A percentile compares a stretch with the other conserved stretches of the same genome.
Conservation (phyloP, 2,888 invertebrate genomes). For the Lagria hirta region DNA sequence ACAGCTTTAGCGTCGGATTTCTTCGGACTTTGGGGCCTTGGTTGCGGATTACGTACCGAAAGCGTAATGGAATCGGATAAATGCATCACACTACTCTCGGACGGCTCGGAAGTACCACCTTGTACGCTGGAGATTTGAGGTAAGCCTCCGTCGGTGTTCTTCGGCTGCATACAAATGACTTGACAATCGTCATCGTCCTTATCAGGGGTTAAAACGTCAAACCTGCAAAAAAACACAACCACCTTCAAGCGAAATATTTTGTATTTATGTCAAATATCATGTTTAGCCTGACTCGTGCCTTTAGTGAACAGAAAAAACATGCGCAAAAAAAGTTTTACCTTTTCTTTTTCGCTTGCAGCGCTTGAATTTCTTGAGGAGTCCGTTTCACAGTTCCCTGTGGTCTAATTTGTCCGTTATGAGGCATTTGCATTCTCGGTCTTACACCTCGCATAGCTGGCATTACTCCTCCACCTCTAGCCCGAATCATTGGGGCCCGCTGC, state of each 20-base stretch:
- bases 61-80: slow-evolving; percentile 74
- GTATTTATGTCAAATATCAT: no score
- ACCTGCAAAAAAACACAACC: no score
- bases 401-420: slow-evolving; percentile 33
- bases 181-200: slow-evolving; percentile 76
- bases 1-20: slow-evolving; percentile 74
- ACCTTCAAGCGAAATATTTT: no score
- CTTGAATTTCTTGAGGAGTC: slow-evolving; percentile 49
- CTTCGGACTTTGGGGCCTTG: slow-evolving; percentile 50
- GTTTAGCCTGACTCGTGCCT: no score
- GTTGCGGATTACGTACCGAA: slow-evolving; percentile 59
- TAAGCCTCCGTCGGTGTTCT: slow-evolving; percentile 64
- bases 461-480: slow-evolving; percentile 39
- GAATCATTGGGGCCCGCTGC: slow-evolving; percentile 35
- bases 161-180: slow-evolving; percentile 72
- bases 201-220: slow-evolving; percentile 67
- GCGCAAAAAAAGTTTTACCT: no score
- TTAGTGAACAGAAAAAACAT: no score
- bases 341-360: slow-evolving; percentile 54
- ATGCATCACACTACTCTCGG: slow-evolving; percentile 62
- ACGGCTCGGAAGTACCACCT: slow-evolving; percentile 47
- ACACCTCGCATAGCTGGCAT: slow-evolving; percentile 33
- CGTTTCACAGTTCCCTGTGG: slow-evolving; percentile 40
- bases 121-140: slow-evolving; percentile 72
- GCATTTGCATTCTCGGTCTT: slow-evolving; percentile 35